Evolutionary conservation across 2,113 vertebrate species (phyloP), one percentile per base, ranked within the genome.

Genomic region (Oncorhynchus keta): DNA sequence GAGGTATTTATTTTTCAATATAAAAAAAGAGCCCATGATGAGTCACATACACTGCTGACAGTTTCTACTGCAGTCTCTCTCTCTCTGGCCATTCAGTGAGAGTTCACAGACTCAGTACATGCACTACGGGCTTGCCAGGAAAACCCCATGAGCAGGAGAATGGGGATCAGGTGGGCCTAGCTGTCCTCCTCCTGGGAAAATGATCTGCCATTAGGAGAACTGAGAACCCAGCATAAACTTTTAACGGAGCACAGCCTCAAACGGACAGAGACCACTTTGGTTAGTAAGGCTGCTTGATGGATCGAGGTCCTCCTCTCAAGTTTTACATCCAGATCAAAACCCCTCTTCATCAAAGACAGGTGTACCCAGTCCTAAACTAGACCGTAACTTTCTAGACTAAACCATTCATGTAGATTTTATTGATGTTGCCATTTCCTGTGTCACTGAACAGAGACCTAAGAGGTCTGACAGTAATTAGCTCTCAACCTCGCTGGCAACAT

Each of bases 301-400:
- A 39, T 26, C 35, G 6, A 24, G 7, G 20, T 3, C 72, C 39
- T 45, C 39, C 49, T 30, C 30, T 75, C 20, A 28, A 51, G 26
- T 68, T 73, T 65, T 16, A 32, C 66, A 59, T 62, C 72, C 70
- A 78, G 39, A 49, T 72, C 11, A 68, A 74, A 57, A 49, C 22
- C 45, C 16, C 24, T 39, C 22, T 70, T 80, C 45, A 73, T 73
- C 1, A 74, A 76, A 85, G 78, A 79, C 78, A 80, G 74, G 72
- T 74, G 59, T 3, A 72, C 55, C 64, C 48, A 22, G 35, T 74
- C 57, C 8, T 22, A 66, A 72, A 64, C 39, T 64, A 61, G 28
- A 6, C 59, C 32, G 12, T 73, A 66, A 70, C 13, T 59, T 22
- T 45, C 70, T 61, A 18, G 22, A 22, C 22, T 30, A 18, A 67